Base-by-base conservation (phyloP, 2,113 vertebrate species). In the Lepus timidus region DNA sequence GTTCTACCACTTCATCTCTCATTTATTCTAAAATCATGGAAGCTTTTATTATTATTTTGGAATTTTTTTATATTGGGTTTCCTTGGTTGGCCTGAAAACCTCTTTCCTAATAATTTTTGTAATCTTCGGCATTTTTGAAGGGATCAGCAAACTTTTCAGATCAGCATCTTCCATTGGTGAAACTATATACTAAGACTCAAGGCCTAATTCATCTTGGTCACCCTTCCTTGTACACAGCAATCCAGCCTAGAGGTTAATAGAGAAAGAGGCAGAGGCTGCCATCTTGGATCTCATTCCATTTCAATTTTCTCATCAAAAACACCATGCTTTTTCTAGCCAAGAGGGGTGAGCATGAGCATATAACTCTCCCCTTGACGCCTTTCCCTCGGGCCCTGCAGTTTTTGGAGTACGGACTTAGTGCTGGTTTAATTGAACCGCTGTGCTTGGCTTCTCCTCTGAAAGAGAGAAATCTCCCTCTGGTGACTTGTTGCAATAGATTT, bases 251-350 rank as follows among this genome's bases (percentile, higher is more conserved):
- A 96, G 91, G 95, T 93, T 93, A 96, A 96, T 75, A 93, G 80
- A 93, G 90, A 89, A 87, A 23, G 52, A 74, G 70, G 33, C 71
- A 61, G n/a, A 52, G 79, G 70, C 94, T 94, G 55, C 96, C 96
- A 97, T 97, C 64, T 97, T 97, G 94, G 68, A 91, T 93, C 80
- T 96, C 74, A 95, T 91, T 96, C 76, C 16, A 5, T 90, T 96
- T 96, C 96, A 94, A 96, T 97, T 97, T 97, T 97, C 96, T 96
- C 76, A 83, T 97, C 89, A 92, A 75, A 82, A 91, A 91, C 91
- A 95, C 80, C 71, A 88, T 80, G 83, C 49, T 78, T 91, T 97
- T 96, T 97, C 89, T 96, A 94, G 89, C 94, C 91, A 65, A 87
- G 36, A 83, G 76, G 79, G 67, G 74, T 95, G 84, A 96, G 76